Conservation (phyloP, 2,797 vertebrate genomes). For the Anguilla pacifica region DNA sequence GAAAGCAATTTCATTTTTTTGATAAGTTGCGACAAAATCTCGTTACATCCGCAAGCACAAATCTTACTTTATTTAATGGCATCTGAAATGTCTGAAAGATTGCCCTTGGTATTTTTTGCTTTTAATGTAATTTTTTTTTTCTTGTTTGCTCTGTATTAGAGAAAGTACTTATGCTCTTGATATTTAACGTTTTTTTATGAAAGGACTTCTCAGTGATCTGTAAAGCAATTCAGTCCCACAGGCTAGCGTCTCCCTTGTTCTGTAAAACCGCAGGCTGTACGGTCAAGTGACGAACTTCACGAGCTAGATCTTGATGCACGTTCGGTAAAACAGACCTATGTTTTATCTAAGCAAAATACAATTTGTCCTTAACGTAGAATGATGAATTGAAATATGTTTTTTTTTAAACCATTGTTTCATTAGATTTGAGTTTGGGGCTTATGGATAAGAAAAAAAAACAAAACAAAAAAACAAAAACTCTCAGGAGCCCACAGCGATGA, state of each 20-base stretch:
- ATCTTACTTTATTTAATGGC: slow-evolving; percentile 62
- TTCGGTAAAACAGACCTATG: neutral
- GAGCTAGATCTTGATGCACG: too few species aligned
- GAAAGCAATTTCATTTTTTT: neutral
- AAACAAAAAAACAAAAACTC: neutral
- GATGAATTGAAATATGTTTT: neutral
- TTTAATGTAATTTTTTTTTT: neutral
- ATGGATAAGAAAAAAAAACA: neutral
- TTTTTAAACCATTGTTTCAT: neutral
- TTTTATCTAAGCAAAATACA: neutral
- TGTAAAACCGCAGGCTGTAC: neutral
- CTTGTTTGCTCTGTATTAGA: neutral
- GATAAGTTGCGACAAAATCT: neutral
- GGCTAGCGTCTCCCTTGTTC: neutral
- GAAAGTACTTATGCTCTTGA: neutral
- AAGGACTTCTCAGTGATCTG: neutral
- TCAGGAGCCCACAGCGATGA: neutral
- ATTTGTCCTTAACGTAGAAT: neutral
- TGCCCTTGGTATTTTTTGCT: neutral
- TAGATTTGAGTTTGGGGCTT: neutral
- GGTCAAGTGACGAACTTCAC: neutral
- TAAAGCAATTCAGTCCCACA: neutral
- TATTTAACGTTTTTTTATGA: slow-evolving; percentile 10
- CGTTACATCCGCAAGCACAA: slow-evolving; percentile 62
- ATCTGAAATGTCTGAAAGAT: slow-evolving; percentile 45